phyloP scores from a whole-genome alignment of 2,113 vertebrate species.

The Pseudonaja textilis region DNA sequence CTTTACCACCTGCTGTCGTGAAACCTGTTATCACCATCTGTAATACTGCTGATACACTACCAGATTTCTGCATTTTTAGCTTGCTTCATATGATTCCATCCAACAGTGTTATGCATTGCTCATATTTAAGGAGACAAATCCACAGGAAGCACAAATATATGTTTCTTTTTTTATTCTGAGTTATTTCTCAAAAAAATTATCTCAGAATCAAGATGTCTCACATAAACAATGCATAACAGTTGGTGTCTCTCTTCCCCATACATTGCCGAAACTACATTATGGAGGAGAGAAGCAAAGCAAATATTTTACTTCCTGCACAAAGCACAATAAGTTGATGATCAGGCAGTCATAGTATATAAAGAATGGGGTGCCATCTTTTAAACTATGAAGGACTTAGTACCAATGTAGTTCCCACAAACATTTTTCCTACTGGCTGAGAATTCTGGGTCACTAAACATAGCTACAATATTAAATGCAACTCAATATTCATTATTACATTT shows the following conservation, averaged over 20 bases:
- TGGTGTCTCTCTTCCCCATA: background rate
- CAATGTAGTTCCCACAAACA: background rate
- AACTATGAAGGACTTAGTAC: background rate
- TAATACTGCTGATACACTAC: background rate
- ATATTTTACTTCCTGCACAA: background rate
- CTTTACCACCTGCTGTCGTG: slow-evolving; percentile 17
- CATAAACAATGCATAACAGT: background rate
- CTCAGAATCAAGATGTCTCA: background rate
- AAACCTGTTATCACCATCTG: slow-evolving; percentile 26
- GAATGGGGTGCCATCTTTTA: background rate
- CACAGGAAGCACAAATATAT: background rate
- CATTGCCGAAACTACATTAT: background rate
- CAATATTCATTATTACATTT: background rate
- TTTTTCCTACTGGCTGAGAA: background rate
- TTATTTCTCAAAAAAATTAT: background rate
- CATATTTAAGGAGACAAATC: background rate
- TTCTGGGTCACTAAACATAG: background rate
- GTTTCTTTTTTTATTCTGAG: background rate
- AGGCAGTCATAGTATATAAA: background rate
- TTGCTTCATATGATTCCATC: background rate
- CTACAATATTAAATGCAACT: background rate
- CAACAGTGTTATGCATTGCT: background rate
- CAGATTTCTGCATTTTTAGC: background rate
- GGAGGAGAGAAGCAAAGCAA: background rate
- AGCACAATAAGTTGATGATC: background rate